Evolutionary conservation across 2,113 vertebrate genomes (phyloP).

Genomic region (Rissa tridactyla): DNA sequence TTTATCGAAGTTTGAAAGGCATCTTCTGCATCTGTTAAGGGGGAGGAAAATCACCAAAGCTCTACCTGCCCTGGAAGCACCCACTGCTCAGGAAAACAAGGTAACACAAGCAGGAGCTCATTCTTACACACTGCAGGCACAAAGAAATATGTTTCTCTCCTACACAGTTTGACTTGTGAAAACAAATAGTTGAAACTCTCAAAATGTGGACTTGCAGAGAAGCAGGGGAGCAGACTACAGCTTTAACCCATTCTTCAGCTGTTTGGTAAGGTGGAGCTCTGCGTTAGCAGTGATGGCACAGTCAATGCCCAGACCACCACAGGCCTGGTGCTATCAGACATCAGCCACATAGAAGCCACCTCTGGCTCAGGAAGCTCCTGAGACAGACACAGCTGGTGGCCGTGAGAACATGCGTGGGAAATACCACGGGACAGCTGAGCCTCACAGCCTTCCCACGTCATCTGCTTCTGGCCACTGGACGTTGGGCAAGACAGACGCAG

Average conservation of each 20-base stretch:
- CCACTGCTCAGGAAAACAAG: not conserved
- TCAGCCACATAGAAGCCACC: not conserved
- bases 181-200: not conserved
- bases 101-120: not conserved
- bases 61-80: not conserved
- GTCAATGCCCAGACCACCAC: rapidly evolving
- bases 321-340: not conserved
- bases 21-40: not conserved
- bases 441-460: not conserved
- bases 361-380: not conserved
- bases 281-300: rapidly evolving
- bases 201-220: not conserved
- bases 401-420: not conserved
- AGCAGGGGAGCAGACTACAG: not conserved
- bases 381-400: not conserved
- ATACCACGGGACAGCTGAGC: not conserved
- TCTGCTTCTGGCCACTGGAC: not conserved
- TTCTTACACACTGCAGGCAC: not conserved
- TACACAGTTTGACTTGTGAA: not conserved
- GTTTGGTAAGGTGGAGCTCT: not conserved
- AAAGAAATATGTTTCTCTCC: not conserved
- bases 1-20: not conserved
- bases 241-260: not conserved
- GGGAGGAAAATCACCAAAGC: not conserved
- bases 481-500: not conserved